These are phyloP conservation scores for Notolepis coatsorum DNA, from an alignment of 2,797 vertebrate species.

Conservation along the genomic window DNA sequence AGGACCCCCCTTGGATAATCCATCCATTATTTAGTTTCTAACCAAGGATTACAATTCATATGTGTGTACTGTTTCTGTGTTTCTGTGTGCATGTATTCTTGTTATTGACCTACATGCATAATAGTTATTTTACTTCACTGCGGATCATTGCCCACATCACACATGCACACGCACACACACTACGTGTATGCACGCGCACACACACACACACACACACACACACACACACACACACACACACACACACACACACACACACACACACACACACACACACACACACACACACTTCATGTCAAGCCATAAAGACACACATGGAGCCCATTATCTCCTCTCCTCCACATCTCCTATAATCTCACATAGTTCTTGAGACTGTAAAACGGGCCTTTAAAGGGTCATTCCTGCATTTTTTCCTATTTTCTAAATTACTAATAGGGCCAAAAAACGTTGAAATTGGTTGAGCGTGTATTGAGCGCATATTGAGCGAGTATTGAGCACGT, in stretches of 20 bases:
- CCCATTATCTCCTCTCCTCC: conserved; percentile 27
- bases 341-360: conserved; percentile 24
- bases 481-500: too few relatives aligned
- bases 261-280: conserved; percentile 8
- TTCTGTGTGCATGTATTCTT: background rate
- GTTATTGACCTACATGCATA: background rate
- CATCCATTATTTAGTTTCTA: too few relatives aligned
- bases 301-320: conserved; percentile 30
- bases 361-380: conserved; percentile 21
- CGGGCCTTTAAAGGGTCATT: conserved; percentile 1
- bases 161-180: too few relatives aligned
- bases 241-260: conserved; percentile 5
- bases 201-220: conserved; percentile 7
- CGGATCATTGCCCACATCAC: conserved; percentile 19
- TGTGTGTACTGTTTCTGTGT: conserved; percentile 18
- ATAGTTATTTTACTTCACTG: conserved; percentile 29
- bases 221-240: conserved; percentile 7
- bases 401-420: too few relatives aligned
- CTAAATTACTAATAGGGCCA: too few relatives aligned
- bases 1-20: too few relatives aligned
- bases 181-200: too few relatives aligned
- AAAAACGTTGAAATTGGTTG: too few relatives aligned
- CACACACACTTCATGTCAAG: background rate
- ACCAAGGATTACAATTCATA: too few relatives aligned
- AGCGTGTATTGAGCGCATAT: too few relatives aligned